phyloP scores from a whole-genome alignment of 2,797 vertebrate species.

The Halcyon badia region DNA sequence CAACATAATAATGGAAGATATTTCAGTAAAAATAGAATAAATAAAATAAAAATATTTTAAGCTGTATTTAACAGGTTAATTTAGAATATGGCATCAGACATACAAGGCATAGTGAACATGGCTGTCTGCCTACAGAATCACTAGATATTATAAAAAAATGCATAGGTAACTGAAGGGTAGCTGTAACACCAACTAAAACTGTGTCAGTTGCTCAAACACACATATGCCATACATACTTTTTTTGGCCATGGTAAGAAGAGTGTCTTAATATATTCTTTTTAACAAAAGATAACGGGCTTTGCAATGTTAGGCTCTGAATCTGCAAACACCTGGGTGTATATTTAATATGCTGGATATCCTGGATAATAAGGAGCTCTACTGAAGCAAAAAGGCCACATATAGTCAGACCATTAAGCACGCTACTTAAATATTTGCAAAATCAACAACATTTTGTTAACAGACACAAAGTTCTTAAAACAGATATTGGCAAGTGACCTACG shows the following conservation, averaged over 20 bases:
- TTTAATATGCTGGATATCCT: background rate
- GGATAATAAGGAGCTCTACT: background rate
- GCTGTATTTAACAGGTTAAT: slow-evolving; percentile 83
- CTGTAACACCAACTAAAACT: slow-evolving; percentile 64
- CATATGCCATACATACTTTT: slow-evolving; percentile 81
- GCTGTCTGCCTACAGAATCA: slow-evolving; percentile 77
- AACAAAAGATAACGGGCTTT: slow-evolving; percentile 64
- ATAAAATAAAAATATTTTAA: slow-evolving; percentile 98
- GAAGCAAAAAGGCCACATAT: slow-evolving; percentile 21
- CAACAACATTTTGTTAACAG: slow-evolving; percentile 27
- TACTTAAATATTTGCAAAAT: background rate
- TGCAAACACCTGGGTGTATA: background rate
- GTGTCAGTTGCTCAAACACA: slow-evolving; percentile 47
- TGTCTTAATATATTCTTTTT: slow-evolving; percentile 71
- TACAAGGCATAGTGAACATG: slow-evolving; percentile 85
- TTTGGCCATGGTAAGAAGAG: slow-evolving; percentile 88
- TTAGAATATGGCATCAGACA: slow-evolving; percentile 80
- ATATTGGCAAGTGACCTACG: slow-evolving; percentile 8
- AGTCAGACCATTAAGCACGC: background rate
- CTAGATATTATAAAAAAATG: slow-evolving; percentile 86
- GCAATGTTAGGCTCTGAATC: slow-evolving; percentile 52
- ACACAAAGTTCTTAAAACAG: slow-evolving; percentile 68
- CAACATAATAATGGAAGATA: slow-evolving; percentile 88
- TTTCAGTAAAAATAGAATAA: slow-evolving; percentile 99
- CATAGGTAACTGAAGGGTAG: slow-evolving; percentile 91